Evolutionary conservation across 2,888 invertebrate species (phyloP), one percentile per base, ranked within the genome.

Genomic region (Mantis religiosa): DNA sequence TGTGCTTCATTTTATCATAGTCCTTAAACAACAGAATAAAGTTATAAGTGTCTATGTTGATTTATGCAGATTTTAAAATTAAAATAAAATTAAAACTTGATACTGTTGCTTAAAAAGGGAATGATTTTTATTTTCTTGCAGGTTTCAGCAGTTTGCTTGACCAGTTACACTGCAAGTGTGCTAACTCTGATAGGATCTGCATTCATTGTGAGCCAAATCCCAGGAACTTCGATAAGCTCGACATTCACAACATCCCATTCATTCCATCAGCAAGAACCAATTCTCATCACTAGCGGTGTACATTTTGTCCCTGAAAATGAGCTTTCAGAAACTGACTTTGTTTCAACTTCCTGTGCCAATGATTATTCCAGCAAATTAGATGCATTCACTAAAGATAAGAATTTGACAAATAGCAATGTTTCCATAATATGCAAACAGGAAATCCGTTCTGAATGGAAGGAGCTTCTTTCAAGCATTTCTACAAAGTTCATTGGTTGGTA

Each of bases 131-230:
- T n/a, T 85, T 30, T 85, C 71, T 87, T 91, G 6, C 91, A 94
- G 93, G 93, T 96, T 88, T 94, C 95, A 54, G 93, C 95, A 3
- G 94, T 95, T 82, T 94, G 95, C 90, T 93, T 95, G 47, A 94
- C 95, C 47, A 95, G 95, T 27, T 96, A 96, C 91, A 93, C 95
- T 12, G 95, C 95, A 8, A 94, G 95, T 84, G 91, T 96, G 83
- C 92, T 95, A 82, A 95, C 95, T 6, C 92, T 96, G 84, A 91
- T 96, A 85, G 95, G 95, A 54, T 95, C 96, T 12, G 93, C 94
- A n/a, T 91, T 94, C 84, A 91, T 94, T 30, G 93, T 93, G 7
- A 93, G 93, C 89, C 93, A 93, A 27, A 88, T 91, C 25, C 91
- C 91, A 15, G 91, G 90, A 85, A 89, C 88, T 71, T 54, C 89